Evolutionary conservation across 1,140 invertebrate species (phyloP), one percentile per base, ranked within the genome.

Genomic region (Caerostris extrusa): DNA sequence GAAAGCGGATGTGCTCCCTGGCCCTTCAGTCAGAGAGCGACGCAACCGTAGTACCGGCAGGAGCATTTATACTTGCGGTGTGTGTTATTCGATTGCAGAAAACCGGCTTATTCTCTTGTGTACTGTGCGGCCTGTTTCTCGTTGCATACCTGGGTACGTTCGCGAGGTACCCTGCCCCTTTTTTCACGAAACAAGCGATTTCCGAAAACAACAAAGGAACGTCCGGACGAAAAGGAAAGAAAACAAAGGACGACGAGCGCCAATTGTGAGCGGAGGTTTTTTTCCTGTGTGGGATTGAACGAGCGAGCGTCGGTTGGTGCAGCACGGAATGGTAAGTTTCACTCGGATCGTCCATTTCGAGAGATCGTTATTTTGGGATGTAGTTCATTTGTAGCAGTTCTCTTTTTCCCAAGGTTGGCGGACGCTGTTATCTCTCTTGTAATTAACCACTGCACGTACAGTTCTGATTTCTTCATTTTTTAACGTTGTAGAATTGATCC

Each of bases 311-410:
- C 34, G 34, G 34, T 34, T 34, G 69, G 19, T 77, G 34, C 69
- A 67, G 61, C 61, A n/a, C 14, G 69, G 19, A 77, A 77, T 77
- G 69, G 69, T 77, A 77, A 77, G 69, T 77, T 77, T 77, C 69
- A 77, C 69, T 71, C 61, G 14, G n/a, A 34, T 50, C 50, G 19
- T 19, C 50, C 69, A 19, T 12, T 77, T 77, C 17, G 34, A 19
- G 19, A 34, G 69, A 77, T 77, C 69, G 69, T 77, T 77, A 77
- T 77, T 77, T 77, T 77, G 69, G 69, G 69, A 77, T 77, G 69
- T 34, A 77, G 69, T 77, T 34, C 19, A 50, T 77, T n/a, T 77
- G 69, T 77, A 77, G 69, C 69, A 77, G 69, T 77, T 34, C 34
- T 34, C 34, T 34, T 34, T 34, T 34, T 34, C 7, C 69, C 69